Base-by-base conservation (phyloP, 2,113 vertebrate genomes). In the Odontesthes bonariensis region DNA sequence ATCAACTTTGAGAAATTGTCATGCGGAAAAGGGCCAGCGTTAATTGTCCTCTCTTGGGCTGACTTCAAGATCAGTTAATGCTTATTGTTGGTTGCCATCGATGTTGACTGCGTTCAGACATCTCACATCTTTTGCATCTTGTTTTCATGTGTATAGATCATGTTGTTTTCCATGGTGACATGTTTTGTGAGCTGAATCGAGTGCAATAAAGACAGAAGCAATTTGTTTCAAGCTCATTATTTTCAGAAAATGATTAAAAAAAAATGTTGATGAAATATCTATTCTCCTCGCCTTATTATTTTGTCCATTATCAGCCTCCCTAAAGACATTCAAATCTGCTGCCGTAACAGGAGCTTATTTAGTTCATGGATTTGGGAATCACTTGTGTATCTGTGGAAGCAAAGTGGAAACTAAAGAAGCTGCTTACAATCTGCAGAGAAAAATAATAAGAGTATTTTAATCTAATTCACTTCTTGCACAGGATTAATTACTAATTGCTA, bases 1-100 rank as follows among this genome's bases (percentile, higher is more conserved):
- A 80, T 90, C 86, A 84, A 84, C 79, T 86, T 73, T 84, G 86
- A 88, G 86, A 92, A 91, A 92, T 91, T 86, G 85, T 83, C 72
- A 76, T 84, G 31, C 73, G 90, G 88, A 88, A 88, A 83, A 40
- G 73, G 75, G 69, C 53, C 74, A 65, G 81, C 80, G 59, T 88
- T 91, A 84, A 88, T 88, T 85, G 69, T 73, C 71, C 47, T 72
- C 22, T 77, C 73, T 77, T 64, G 64, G 80, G 69, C 52, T 60
- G 76, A 56, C 58, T 72, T 77, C 68, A 42, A 78, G 57, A 81
- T 79, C 32, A 22, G 13, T 72, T 75, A 16, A 22, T 65, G 65
- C 66, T 64, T 54, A 49, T 35, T 65, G 52, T 42, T 49, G 19
- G 57, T 62, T 8, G 5, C 13, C 56, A 27, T 69, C 13, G 4